Base-by-base conservation (phyloP, 2,113 vertebrate genomes). In the Urocynchramus pylzowi region DNA sequence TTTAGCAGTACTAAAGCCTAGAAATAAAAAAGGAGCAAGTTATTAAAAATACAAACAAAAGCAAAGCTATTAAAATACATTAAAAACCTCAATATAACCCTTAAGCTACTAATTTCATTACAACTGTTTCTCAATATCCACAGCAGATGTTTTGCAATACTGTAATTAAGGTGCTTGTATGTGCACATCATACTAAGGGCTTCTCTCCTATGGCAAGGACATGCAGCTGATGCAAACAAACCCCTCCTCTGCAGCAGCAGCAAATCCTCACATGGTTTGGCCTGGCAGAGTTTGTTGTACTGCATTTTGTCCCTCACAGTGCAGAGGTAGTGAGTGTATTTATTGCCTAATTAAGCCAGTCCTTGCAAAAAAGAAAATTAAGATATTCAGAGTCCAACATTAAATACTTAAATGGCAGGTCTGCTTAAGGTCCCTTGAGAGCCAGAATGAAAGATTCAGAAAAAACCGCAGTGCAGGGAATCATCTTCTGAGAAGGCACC, bases 1-100 rank as follows among this genome's bases (percentile, higher is more conserved):
- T 98, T 99, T 99, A 56, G 99, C 98, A 93, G 99, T 99, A 97
- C 98, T 98, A 97, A 99, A 99, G 84, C 99, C 99, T 99, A 95
- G 30, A 78, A 94, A 75, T 64, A 64, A 84, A 86, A 84, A 93
- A 60, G 2, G 15, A 75, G 3, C 35, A 50, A 27, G 52, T 63
- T 42, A 80, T 31, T 83, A 26, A 41, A 71, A 41, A 22, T 4
- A 68, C 18, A 50, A 74, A 56, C 21, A 89, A 84, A 22, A 70
- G n/a, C 28, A 90, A 81, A 80, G 30, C 31, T 89, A 76, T 70
- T 56, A 6, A 92, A 84, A 53, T 73, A 33, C 4, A 73, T 77
- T 39, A 53, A 89, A 94, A 89, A n/a, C 57, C 44, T 75, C 57
- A 71, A 33, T 16, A 19, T 87, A 88, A 39, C 52, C 69, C 52